A percentile compares a stretch with the other conserved stretches of the same genome.
These are phyloP conservation scores for Engraulis encrasicolus DNA, from an alignment of 2,113 vertebrate species.

Conservation along the genomic window DNA sequence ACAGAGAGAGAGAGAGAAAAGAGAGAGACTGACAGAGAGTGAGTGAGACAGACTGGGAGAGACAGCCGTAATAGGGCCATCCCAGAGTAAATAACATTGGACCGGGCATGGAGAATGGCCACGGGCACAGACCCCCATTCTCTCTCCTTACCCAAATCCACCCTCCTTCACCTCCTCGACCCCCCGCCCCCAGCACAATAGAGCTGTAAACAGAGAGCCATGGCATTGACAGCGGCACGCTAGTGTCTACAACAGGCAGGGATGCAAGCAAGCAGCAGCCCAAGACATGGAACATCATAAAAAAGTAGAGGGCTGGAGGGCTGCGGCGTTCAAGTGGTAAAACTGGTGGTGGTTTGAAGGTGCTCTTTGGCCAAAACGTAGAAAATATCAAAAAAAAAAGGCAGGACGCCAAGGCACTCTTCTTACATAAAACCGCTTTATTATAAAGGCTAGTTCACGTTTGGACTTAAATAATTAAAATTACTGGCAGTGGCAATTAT, in stretches of 20 bases:
- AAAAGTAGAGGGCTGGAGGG: no score
- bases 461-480: no score
- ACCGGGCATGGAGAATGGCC: not conserved
- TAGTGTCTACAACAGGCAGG: slow-evolving; percentile 2
- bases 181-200: not conserved
- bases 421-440: no score
- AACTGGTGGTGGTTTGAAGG: no score
- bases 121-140: not conserved
- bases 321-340: no score
- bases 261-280: not conserved
- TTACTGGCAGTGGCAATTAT: no score
- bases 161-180: no score
- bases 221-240: not conserved
- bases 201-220: not conserved
- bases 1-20: not conserved
- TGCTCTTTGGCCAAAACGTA: no score
- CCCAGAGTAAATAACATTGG: not conserved
- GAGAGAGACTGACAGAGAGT: no score
- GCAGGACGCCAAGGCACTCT: no score
- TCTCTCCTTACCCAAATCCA: not conserved
- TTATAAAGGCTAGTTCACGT: no score
- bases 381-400: no score
- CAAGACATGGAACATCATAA: not conserved
- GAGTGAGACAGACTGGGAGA: not conserved
- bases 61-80: slow-evolving; percentile 1